phyloP scores from a whole-genome alignment of 2,113 vertebrate genomes.

The Semnornis frantzii region DNA sequence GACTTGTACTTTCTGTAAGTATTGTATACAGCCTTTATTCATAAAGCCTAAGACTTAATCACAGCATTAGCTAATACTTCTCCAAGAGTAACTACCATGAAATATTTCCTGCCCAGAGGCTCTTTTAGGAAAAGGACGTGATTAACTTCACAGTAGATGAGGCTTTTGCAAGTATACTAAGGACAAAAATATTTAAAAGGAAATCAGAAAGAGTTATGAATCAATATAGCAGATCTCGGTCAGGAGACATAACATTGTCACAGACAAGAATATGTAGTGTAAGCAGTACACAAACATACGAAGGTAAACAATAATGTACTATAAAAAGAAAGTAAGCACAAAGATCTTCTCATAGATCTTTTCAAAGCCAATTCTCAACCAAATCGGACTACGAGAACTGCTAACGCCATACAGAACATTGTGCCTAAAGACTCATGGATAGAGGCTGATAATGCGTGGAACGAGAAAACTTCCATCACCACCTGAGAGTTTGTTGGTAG shows the following conservation, averaged over 20 bases:
- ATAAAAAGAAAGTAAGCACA: slow-evolving; percentile 32
- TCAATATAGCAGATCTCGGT: slow-evolving; percentile 6
- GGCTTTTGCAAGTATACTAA: neutral
- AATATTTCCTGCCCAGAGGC: neutral
- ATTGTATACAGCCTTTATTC: neutral
- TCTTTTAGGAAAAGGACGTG: neutral
- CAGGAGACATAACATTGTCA: neutral
- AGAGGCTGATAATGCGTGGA: neutral
- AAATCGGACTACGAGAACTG: neutral
- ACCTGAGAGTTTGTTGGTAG: neutral
- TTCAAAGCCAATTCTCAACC: neutral
- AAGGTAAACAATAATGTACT: neutral
- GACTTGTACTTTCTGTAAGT: neutral
- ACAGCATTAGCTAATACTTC: neutral
- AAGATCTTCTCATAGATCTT: neutral
- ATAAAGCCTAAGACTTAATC: neutral
- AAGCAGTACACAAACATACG: neutral
- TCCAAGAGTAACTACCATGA: neutral
- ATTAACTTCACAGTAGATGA: neutral
- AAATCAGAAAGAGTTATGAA: neutral
- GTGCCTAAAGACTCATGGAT: neutral
- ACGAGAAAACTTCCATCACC: neutral
- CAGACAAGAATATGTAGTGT: neutral
- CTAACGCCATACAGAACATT: neutral
- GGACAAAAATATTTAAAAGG: neutral